Base-by-base conservation (phyloP, 2,797 vertebrate species). In the Serranus cabrilla region DNA sequence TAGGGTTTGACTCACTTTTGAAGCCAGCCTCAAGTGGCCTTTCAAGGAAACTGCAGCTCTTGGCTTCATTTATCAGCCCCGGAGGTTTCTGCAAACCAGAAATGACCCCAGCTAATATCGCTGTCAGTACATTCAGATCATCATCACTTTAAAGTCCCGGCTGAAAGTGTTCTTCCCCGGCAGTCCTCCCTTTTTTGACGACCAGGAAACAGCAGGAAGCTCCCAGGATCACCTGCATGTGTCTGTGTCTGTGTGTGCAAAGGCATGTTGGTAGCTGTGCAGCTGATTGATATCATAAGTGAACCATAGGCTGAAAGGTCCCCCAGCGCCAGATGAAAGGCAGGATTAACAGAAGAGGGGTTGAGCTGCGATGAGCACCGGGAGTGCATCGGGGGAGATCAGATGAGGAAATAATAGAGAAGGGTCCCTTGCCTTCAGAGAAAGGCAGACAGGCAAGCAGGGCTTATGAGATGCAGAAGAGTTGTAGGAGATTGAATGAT, bases 371-470 rank as follows among this genome's bases (percentile, higher is more conserved):
- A 86, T 90, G 88, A 86, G 89, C 84, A 73, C 62, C 46, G 47
- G 54, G 66, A 90, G 91, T 89, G 82, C 87, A 90, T 90, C 68
- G 54, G 78, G 85, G 80, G 87, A 86, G 85, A 91, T 89, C 91
- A 88, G 91, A 90, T 90, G 89, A 82, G 87, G 72, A 89, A 90
- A 92, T 92, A 93, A 93, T 93, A 80, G 87, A 89, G 93, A 86
- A 45, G 75, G 84, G 90, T 92, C 84, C 80, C 78, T 80, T 13
- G 59, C 80, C 77, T 86, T 89, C 82, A 62, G 70, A 78, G 78
- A 72, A 71, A 60, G 73, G 75, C 71, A 51, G 80, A 66, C 59
- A 43, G 72, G 61, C 65, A 75, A 65, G 63, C 11, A 12, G 43
- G 51, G 78, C 72, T 85, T 86, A 83, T 78, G 83, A 87, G 85